Evolutionary conservation across 30 jellyfish, hydroid and myxozoan genomes (phyloP), one percentile per base, ranked within the genome.

Genomic region (Cassiopea andromeda): DNA sequence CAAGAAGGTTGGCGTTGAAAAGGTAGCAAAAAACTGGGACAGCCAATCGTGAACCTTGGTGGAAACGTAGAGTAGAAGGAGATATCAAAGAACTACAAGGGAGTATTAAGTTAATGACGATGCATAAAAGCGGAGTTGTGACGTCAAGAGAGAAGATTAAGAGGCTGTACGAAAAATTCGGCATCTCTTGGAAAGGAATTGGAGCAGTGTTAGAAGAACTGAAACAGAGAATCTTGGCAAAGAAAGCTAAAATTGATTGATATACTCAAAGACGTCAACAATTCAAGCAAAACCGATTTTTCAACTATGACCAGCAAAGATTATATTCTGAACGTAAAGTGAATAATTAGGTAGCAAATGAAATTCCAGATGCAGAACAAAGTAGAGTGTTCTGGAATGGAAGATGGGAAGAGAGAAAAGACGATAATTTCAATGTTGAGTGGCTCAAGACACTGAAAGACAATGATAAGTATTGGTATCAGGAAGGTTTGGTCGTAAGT

Each of bases 161-260:
- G 50, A 78, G 47, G 47, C 47, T 76, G 87, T 48, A 78, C 47
- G 87, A 46, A 78, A 78, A 78, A 78, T 45, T 78, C 87, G 1
- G 87, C 71, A 47, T 46, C 87, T 43, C 82, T 78, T 8, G 74
- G 74, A 78, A 48, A 78, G 87, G 87, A 78, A 78, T 78, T 78
- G 87, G 87, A 78, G 18, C 87, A 27, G 84, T 78, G 82, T 48
- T 78, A 76, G 74, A 76, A 76, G 72, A 76, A 76, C 0, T 76
- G 70, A 59, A 59, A 59, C 70, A 59, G 70, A 59, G 70, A 59
- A 16, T 16, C 27, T 46, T 66, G 48, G 47, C 73, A 83, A 83
- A 69, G 89, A 46, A 44, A 67, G 38, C 44, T 6, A 17, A 1
- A 44, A 38, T 27, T 27, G 38, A 27, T 27, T 27, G 38, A 27